Percentiles rank a stretch among this genome's conserved stretches.
phyloP scores from a whole-genome alignment of 2,113 vertebrate genomes.

The Cisticola juncidis region DNA sequence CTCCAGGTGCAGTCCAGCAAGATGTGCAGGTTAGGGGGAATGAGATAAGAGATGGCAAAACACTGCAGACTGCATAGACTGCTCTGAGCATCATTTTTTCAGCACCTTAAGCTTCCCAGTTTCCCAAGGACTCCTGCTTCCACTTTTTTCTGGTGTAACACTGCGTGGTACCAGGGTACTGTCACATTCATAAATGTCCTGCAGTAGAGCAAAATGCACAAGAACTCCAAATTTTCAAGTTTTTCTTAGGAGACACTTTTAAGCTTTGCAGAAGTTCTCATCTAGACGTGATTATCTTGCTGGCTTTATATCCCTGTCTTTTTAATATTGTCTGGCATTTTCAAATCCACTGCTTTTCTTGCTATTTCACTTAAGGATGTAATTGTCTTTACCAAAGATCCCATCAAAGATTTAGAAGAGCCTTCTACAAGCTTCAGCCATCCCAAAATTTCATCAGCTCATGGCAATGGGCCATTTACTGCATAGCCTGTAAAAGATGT shows the following conservation, averaged over 20 bases:
- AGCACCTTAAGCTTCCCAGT: neutral
- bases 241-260: neutral
- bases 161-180: neutral
- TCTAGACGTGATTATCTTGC: neutral
- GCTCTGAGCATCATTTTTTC: neutral
- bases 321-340: neutral
- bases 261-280: neutral
- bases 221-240: neutral
- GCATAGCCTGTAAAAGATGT: neutral
- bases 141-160: neutral
- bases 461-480: neutral
- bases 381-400: neutral
- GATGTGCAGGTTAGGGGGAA: neutral
- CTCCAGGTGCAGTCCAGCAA: neutral
- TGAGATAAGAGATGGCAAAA: neutral
- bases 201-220: neutral
- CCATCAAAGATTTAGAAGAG: neutral
- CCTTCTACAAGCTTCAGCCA: neutral
- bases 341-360: neutral
- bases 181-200: neutral
- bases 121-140: neutral
- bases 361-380: neutral
- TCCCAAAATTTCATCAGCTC: neutral
- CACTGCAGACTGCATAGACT: neutral
- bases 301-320: neutral